These are phyloP conservation scores for Belgica antarctica DNA, from an alignment of 2,888 invertebrate species.

Conservation along the genomic window DNA sequence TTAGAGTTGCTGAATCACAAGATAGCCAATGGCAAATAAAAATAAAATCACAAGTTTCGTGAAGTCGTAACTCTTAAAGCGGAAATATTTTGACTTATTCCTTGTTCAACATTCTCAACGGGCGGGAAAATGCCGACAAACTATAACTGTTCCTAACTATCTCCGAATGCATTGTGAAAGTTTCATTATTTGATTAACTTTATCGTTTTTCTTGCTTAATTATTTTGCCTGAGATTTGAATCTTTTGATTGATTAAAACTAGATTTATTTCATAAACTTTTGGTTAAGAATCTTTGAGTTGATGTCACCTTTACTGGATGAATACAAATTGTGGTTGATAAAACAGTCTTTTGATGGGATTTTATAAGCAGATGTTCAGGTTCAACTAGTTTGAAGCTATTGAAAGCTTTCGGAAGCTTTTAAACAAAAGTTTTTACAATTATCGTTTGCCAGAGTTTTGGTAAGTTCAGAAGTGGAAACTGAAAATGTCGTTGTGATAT, in stretches of 20 bases:
- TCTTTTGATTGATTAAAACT: neutral
- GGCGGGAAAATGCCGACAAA: slow-evolving; percentile 39
- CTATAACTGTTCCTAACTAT: slow-evolving; percentile 1
- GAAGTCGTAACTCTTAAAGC: neutral
- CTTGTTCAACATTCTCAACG: slow-evolving; percentile 1
- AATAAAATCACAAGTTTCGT: slow-evolving; percentile 1
- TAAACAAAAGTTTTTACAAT: no score
- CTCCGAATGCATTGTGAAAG: neutral
- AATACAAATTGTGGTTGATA: no score
- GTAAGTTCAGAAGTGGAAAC: no score
- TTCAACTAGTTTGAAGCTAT: no score
- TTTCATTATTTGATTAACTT: slow-evolving; percentile 2
- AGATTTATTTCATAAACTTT: neutral
- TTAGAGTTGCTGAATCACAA: slow-evolving; percentile 35
- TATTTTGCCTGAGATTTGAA: neutral
- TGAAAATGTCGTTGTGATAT: no score
- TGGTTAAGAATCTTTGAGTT: no score
- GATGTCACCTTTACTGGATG: no score
- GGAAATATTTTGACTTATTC: slow-evolving; percentile 1
- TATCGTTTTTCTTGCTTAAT: neutral
- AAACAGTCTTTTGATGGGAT: no score
- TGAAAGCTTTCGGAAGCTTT: no score
- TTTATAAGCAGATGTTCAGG: no score
- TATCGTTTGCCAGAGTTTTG: no score
- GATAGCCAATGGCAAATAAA: slow-evolving; percentile 40